phyloP scores from a whole-genome alignment of 1,140 invertebrate species.

The Drosophila burlai region DNA sequence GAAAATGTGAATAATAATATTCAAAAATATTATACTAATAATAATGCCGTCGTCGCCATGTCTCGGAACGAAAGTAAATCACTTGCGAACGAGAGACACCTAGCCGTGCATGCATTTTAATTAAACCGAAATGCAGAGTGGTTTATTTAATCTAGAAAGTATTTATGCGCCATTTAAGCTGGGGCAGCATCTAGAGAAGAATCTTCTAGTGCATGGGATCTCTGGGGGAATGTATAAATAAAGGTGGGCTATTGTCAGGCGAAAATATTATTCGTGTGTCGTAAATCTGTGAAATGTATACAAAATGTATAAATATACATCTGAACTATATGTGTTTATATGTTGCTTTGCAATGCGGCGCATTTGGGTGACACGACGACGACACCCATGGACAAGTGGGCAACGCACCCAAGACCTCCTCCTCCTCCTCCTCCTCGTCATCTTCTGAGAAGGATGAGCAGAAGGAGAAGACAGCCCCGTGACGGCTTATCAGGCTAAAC shows the following conservation, averaged over 20 bases:
- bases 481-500: conserved; percentile 64
- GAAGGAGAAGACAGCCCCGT: conserved; percentile 22
- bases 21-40: background rate
- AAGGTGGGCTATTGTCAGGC: conserved; percentile 41
- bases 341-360: conserved; percentile 15
- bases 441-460: background rate
- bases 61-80: conserved; percentile 21
- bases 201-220: conserved; percentile 31
- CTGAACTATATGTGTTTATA: conserved; percentile 8
- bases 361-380: conserved; percentile 43
- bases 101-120: conserved; percentile 37
- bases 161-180: conserved; percentile 70
- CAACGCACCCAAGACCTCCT: conserved; percentile 32
- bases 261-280: conserved; percentile 36
- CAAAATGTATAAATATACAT: conserved; percentile 39
- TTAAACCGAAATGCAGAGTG: conserved; percentile 43
- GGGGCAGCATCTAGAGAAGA: conserved; percentile 22
- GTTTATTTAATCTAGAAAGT: conserved; percentile 66
- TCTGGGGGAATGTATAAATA: conserved; percentile 24
- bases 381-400: conserved; percentile 57
- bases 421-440: background rate
- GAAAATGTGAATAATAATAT: conserved; percentile 8
- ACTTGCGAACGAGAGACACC: conserved; percentile 13
- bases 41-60: conserved; percentile 1
- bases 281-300: conserved; percentile 63